Evolutionary conservation across 2,888 invertebrate species (phyloP).

Genomic region (Itoplectis maculator): DNA sequence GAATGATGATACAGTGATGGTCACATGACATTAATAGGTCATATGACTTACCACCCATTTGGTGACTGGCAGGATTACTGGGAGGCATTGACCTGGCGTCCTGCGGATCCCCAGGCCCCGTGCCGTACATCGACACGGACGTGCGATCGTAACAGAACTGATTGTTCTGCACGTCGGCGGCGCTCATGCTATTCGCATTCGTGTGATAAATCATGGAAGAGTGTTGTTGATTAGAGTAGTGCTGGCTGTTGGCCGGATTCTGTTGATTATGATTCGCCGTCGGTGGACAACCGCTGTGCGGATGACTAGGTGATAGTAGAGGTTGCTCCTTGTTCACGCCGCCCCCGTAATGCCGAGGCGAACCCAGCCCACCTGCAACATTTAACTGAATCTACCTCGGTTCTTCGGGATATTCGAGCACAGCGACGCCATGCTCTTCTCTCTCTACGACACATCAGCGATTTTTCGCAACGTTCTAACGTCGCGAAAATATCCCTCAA

Average conservation of each 20-base stretch:
- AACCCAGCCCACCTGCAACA: slow-evolving; percentile 87
- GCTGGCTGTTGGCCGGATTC: slow-evolving; percentile 85
- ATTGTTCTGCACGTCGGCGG: slow-evolving; percentile 86
- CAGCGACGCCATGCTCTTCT: slow-evolving; percentile 53
- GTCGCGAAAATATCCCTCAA: not conserved
- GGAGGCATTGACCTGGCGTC: slow-evolving; percentile 82
- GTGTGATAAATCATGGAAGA: slow-evolving; percentile 84
- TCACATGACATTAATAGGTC: slow-evolving; percentile 84
- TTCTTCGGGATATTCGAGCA: slow-evolving; percentile 39
- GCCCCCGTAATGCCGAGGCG: slow-evolving; percentile 86
- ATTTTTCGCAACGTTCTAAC: not conserved
- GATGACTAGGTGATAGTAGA: slow-evolving; percentile 86
- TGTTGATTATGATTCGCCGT: slow-evolving; percentile 85
- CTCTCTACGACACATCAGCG: slow-evolving; percentile 18
- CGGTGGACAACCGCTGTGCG: slow-evolving; percentile 84
- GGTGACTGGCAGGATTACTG: slow-evolving; percentile 84
- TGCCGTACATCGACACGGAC: slow-evolving; percentile 84
- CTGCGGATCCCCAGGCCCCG: slow-evolving; percentile 82
- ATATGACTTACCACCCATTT: slow-evolving; percentile 85
- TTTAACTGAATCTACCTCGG: slow-evolving; percentile 72
- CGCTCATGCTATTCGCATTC: slow-evolving; percentile 84
- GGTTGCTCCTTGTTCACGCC: slow-evolving; percentile 84
- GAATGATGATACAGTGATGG: slow-evolving; percentile 81
- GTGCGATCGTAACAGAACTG: slow-evolving; percentile 88
- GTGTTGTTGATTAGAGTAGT: slow-evolving; percentile 78